Conservation (phyloP, 2,797 vertebrate species). For the Coranthus polyacanthus region DNA sequence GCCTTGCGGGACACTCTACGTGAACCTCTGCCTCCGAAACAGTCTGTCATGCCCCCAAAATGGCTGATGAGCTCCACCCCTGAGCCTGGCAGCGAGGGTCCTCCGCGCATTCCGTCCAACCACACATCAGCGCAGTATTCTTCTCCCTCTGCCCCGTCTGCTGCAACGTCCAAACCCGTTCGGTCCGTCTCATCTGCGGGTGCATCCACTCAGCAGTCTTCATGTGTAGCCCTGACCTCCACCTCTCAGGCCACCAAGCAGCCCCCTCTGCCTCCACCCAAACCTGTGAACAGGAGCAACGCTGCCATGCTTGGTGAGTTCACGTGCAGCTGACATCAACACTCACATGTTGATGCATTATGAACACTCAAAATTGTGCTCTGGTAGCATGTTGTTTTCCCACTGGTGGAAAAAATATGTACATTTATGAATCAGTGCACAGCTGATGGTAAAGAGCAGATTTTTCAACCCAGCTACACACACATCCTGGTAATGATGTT, state of each 20-base stretch:
- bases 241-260: conserved; percentile 87
- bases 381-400: conserved; percentile 36
- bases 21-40: conserved; percentile 86
- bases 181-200: conserved; percentile 83
- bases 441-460: conserved; percentile 36
- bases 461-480: conserved; percentile 19
- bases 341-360: conserved; percentile 16
- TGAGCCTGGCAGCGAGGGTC: conserved; percentile 82
- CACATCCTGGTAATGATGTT: conserved; percentile 59
- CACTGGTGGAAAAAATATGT: conserved; percentile 32
- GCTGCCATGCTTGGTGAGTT: conserved; percentile 90
- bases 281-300: conserved; percentile 93
- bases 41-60: conserved; percentile 91
- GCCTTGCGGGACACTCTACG: conserved; percentile 83
- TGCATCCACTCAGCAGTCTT: conserved; percentile 76
- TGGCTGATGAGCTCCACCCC: conserved; percentile 88
- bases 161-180: conserved; percentile 77
- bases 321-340: conserved; percentile 2
- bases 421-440: conserved; percentile 52
- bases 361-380: conserved; percentile 21
- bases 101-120: conserved; percentile 78
- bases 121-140: conserved; percentile 71
- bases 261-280: conserved; percentile 94
- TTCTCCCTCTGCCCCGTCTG: conserved; percentile 66
- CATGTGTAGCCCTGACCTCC: conserved; percentile 61